These are phyloP conservation scores for Emydocephalus ijimae DNA, from an alignment of 2,113 vertebrate species.

Conservation along the genomic window DNA sequence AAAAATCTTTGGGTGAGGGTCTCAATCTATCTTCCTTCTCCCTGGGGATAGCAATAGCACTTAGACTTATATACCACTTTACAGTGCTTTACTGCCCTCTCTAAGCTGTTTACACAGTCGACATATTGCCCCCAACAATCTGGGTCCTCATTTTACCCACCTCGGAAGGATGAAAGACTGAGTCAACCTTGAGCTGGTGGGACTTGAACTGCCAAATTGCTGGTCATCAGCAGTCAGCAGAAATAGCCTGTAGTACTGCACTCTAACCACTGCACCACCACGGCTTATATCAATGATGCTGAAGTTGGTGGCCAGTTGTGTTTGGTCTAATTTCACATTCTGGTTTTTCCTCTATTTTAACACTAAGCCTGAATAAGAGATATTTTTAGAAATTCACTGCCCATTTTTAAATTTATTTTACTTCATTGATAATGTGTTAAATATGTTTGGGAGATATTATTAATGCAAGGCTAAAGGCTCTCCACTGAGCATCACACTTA, in stretches of 20 bases:
- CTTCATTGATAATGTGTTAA: background rate
- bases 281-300: no score
- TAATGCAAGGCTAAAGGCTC: background rate
- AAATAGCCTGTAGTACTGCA: no score
- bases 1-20: background rate
- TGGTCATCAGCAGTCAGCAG: no score
- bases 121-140: no score
- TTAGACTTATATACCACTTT: no score
- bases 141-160: no score
- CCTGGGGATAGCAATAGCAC: background rate
- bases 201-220: no score
- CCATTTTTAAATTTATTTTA: background rate
- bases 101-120: no score
- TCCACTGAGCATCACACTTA: background rate
- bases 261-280: no score
- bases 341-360: background rate
- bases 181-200: no score
- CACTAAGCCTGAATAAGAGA: background rate
- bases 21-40: background rate
- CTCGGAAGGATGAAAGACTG: no score
- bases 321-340: background rate
- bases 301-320: background rate
- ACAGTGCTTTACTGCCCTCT: no score
- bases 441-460: background rate
- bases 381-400: background rate